phyloP scores from a whole-genome alignment of 2,888 invertebrate genomes.

The Disparrhopalites patrizii region DNA sequence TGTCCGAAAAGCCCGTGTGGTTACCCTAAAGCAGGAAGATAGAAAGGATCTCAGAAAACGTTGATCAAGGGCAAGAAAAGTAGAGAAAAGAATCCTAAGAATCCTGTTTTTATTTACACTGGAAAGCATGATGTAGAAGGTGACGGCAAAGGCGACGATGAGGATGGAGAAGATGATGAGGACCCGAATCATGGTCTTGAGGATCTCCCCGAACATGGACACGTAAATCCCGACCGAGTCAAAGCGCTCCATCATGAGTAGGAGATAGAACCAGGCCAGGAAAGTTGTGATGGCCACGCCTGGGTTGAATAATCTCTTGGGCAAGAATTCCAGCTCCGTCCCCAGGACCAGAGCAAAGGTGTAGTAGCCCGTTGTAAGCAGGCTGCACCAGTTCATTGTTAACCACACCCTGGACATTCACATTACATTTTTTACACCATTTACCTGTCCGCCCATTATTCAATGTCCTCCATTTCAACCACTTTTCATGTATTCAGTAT shows the following conservation, averaged over 20 bases:
- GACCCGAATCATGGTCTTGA: constrained; percentile 78
- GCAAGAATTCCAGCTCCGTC: not conserved
- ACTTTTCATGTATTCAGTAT: too few relatives aligned
- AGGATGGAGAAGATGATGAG: constrained; percentile 82
- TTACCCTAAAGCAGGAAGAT: constrained; percentile 58
- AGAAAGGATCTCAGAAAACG: not conserved
- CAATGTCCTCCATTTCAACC: too few relatives aligned
- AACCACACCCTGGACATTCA: constrained; percentile 40
- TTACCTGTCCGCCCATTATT: too few relatives aligned
- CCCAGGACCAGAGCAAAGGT: not conserved
- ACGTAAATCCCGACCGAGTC: constrained; percentile 79
- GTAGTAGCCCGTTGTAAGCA: constrained; percentile 25
- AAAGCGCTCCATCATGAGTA: constrained; percentile 76
- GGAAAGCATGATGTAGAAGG: constrained; percentile 79
- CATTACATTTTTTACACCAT: too few relatives aligned
- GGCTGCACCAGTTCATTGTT: constrained; percentile 41
- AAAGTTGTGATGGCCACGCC: constrained; percentile 67
- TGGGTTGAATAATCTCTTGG: not conserved
- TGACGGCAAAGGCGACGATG: constrained; percentile 82
- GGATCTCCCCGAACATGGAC: constrained; percentile 88
- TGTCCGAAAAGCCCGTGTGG: constrained; percentile 69
- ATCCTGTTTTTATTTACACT: constrained; percentile 63
- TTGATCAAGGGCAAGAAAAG: not conserved
- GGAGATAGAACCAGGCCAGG: constrained; percentile 80
- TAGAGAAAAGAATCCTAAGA: too few relatives aligned